Percentiles rank a stretch among this genome's conserved stretches.
phyloP scores from a whole-genome alignment of 1,140 invertebrate genomes.

The Micrasema longulum region DNA sequence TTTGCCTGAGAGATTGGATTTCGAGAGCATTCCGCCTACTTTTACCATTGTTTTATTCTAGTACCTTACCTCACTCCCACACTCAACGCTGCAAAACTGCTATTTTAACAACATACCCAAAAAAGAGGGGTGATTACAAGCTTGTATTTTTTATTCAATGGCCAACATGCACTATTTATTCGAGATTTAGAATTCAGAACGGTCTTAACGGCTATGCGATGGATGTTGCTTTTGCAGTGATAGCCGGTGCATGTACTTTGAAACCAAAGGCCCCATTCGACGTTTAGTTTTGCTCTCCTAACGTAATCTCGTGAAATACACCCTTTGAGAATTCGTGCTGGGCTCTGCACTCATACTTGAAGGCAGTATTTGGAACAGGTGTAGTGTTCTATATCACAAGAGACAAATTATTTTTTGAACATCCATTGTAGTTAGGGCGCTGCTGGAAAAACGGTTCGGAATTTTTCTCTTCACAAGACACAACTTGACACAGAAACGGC shows the following conservation, averaged over 20 bases:
- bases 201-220: conserved; percentile 5
- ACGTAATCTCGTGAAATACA: conserved; percentile 28
- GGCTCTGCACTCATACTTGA: neutral
- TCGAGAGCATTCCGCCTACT: too few species aligned
- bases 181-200: conserved; percentile 21
- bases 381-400: neutral
- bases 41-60: too few species aligned
- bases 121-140: too few species aligned
- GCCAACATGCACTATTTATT: conserved; percentile 26
- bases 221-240: neutral
- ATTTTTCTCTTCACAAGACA: conserved; percentile 13
- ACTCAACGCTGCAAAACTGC: too few species aligned
- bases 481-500: conserved; percentile 18
- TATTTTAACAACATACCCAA: too few species aligned
- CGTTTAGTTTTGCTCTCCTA: conserved; percentile 39
- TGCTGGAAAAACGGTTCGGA: conserved; percentile 1
- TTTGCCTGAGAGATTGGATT: too few species aligned
- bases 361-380: conserved; percentile 1
- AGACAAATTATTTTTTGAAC: conserved; percentile 13
- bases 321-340: conserved; percentile 23
- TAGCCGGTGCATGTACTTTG: conserved; percentile 6
- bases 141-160: too few species aligned
- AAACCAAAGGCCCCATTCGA: conserved; percentile 34
- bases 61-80: too few species aligned
- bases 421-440: neutral